Evolutionary conservation across 1,140 invertebrate species (phyloP).

Genomic region (Drosophila tani): DNA sequence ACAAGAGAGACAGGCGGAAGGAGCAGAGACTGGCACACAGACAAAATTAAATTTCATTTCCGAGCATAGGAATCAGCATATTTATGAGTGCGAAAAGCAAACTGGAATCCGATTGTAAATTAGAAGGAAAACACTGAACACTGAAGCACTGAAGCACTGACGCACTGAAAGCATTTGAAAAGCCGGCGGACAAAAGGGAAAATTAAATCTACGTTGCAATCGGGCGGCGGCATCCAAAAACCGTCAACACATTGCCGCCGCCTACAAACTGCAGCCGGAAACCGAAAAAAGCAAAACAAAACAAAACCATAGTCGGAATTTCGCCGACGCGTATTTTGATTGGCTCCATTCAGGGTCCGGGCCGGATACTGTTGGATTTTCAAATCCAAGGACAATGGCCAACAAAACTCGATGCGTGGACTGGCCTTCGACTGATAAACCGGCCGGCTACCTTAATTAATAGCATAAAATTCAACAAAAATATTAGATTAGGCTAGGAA

Average conservation of each 20-base stretch:
- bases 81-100: slow-evolving; percentile 42
- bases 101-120: slow-evolving; percentile 36
- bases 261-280: slow-evolving; percentile 3
- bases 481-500: not conserved
- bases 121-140: slow-evolving; percentile 9
- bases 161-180: too few species aligned
- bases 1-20: slow-evolving; percentile 20
- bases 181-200: too few species aligned
- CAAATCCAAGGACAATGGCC: not conserved
- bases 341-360: slow-evolving; percentile 13
- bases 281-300: not conserved
- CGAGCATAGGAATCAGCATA: slow-evolving; percentile 35
- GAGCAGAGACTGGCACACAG: slow-evolving; percentile 3
- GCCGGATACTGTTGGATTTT: not conserved
- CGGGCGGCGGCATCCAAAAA: not conserved
- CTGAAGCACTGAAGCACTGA: not conserved
- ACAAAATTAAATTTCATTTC: slow-evolving; percentile 33
- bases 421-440: too few species aligned
- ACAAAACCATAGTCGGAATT: not conserved
- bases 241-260: slow-evolving; percentile 8
- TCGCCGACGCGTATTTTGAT: slow-evolving; percentile 17
- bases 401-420: not conserved
- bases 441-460: too few species aligned
- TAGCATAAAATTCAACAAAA: not conserved
- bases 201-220: not conserved